Conservation (phyloP, 1,140 invertebrate species). For the Zophobas atratus region DNA sequence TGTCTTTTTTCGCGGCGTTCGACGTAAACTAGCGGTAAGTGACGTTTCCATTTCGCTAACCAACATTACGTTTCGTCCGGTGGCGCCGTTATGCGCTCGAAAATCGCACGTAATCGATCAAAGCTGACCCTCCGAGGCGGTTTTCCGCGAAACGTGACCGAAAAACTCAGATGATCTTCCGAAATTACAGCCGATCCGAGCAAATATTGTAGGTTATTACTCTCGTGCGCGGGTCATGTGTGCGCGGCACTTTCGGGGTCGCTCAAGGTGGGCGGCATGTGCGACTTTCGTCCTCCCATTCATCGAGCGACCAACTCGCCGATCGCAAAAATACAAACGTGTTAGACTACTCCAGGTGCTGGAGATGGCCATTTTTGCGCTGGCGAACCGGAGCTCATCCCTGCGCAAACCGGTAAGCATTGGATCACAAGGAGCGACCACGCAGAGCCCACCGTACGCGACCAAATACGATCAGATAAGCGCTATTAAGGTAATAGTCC, state of each 20-base stretch:
- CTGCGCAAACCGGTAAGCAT: background rate
- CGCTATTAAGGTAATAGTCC: conserved; percentile 18
- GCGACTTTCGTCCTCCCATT: background rate
- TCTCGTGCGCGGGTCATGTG: background rate
- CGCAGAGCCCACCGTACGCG: background rate
- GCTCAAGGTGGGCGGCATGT: background rate
- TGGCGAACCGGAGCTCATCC: too few relatives aligned
- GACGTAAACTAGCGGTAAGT: conserved; percentile 33
- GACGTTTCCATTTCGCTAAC: conserved; percentile 37
- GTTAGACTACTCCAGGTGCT: conserved; percentile 30
- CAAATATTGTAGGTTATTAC: too few relatives aligned
- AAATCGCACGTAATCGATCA: conserved; percentile 37
- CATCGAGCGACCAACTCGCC: conserved; percentile 1
- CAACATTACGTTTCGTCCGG: conserved; percentile 31
- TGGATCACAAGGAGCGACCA: background rate
- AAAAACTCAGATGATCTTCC: too few relatives aligned
- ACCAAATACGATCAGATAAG: conserved; percentile 8
- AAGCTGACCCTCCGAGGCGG: conserved; percentile 1
- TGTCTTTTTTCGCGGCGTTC: conserved; percentile 12
- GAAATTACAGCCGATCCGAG: too few relatives aligned
- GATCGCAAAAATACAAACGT: conserved; percentile 45
- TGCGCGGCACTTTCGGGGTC: background rate
- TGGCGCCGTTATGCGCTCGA: conserved; percentile 9
- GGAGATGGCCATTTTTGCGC: background rate
- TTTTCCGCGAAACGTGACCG: conserved; percentile 7